Percentiles rank a stretch among this genome's conserved stretches.
These are phyloP conservation scores for Spialia ferax DNA, from an alignment of 2,888 invertebrate genomes.

Conservation along the genomic window DNA sequence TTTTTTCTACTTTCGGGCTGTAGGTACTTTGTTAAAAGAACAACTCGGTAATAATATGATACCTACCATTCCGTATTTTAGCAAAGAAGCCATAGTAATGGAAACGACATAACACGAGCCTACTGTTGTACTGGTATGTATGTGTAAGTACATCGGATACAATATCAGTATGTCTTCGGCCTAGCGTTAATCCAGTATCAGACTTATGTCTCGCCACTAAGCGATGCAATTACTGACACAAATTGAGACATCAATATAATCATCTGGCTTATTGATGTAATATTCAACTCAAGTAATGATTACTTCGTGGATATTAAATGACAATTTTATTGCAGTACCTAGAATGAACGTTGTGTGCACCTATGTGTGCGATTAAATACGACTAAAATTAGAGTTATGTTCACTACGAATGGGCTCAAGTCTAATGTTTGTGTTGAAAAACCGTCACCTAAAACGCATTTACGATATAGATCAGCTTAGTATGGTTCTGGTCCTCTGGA, in stretches of 20 bases:
- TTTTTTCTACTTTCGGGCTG: too few species aligned
- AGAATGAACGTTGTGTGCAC: neutral
- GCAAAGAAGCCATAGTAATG: neutral
- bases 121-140: neutral
- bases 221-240: conserved; percentile 36
- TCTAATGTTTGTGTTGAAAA: too few species aligned
- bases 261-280: neutral
- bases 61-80: neutral
- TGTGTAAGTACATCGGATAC: conserved; percentile 16
- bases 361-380: too few species aligned
- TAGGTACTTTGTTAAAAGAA: too few species aligned
- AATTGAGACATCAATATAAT: conserved; percentile 31
- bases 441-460: too few species aligned
- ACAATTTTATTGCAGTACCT: neutral
- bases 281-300: conserved; percentile 6
- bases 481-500: too few species aligned
- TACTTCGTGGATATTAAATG: neutral
- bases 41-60: too few species aligned
- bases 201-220: conserved; percentile 35
- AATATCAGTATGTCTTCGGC: conserved; percentile 19
- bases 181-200: conserved; percentile 35
- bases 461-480: too few species aligned
- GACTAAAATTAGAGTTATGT: too few species aligned
- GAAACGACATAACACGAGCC: neutral
- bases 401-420: too few species aligned